Evolutionary conservation across 2,797 vertebrate species (phyloP).

Genomic region (Yasuhikotakia modesta): DNA sequence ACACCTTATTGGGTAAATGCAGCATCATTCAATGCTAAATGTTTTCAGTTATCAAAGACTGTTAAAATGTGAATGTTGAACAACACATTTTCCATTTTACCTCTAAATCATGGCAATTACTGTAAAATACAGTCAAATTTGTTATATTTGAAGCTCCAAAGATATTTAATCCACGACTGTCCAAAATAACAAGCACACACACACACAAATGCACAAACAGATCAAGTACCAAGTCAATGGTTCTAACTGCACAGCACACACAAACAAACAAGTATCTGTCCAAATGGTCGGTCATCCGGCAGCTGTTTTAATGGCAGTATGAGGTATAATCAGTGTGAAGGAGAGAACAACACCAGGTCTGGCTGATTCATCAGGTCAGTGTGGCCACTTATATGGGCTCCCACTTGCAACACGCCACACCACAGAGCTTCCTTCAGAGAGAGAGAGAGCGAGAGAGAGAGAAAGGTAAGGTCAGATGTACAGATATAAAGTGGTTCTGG

Average conservation of each 20-base stretch:
- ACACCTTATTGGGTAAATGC: too few relatives aligned
- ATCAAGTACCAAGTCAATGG: too few relatives aligned
- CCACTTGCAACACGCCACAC: conserved; percentile 17
- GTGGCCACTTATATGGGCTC: conserved; percentile 35
- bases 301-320: conserved; percentile 42
- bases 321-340: conserved; percentile 34
- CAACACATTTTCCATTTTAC: too few relatives aligned
- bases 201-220: neutral
- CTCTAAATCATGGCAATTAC: too few relatives aligned
- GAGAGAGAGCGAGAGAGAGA: conserved; percentile 13
- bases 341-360: neutral
- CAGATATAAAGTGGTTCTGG: conserved; percentile 45
- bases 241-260: neutral
- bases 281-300: conserved; percentile 13
- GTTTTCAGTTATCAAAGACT: too few relatives aligned
- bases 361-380: conserved; percentile 29
- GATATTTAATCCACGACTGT: too few relatives aligned
- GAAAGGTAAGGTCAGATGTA: conserved; percentile 24
- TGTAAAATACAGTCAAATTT: too few relatives aligned
- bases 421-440: conserved; percentile 36
- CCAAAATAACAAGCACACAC: too few relatives aligned
- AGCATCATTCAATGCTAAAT: too few relatives aligned
- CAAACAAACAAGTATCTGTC: conserved; percentile 37
- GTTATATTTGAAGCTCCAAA: too few relatives aligned
- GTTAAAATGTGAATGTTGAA: too few relatives aligned